Evolutionary conservation across 2,888 invertebrate species (phyloP), one percentile per base, ranked within the genome.

Genomic region (Mayetiola destructor): DNA sequence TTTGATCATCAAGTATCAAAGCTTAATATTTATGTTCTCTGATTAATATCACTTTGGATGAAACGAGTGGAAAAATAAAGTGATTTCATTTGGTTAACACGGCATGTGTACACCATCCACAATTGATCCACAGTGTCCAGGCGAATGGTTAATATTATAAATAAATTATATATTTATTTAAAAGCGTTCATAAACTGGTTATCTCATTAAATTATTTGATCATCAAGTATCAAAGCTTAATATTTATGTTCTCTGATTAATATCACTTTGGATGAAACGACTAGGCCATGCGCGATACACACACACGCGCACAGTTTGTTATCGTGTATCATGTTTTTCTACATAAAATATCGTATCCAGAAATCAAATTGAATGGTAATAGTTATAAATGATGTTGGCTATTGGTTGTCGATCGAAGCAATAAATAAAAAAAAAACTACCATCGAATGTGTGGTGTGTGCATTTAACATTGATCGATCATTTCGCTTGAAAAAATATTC

Each of bases 131-230:
- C n/a, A n/a, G n/a, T n/a, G n/a, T n/a, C n/a, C n/a, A n/a, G n/a
- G n/a, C n/a, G n/a, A n/a, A n/a, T n/a, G n/a, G n/a, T n/a, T n/a
- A n/a, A n/a, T 48, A 48, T 23, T 48, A 16, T 27, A 39, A 14
- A n/a, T 12, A 39, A 16, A 39, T 27, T 27, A 6, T 27, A n/a
- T 27, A 48, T n/a, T 23, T 48, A 27, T 48, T 48, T 48, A 48
- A 48, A 48, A 27, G n/a, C 27, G 16, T 20, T 4, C 20, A 3
- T 20, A 39, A 48, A 48, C 48, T 48, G 48, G 48, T 48, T 48
- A 48, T 48, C 48, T 48, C 48, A 48, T 48, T 48, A 48, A 48
- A 48, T 48, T 48, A 48, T 48, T 48, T 48, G 48, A 48, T 48
- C 48, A 48, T 48, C 48, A 27, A 27, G 48, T 48, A 48, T 48